A percentile compares a stretch with the other conserved stretches of the same genome.
phyloP scores from a whole-genome alignment of 2,113 vertebrate species.

The Cyanoramphus novaezelandiae region DNA sequence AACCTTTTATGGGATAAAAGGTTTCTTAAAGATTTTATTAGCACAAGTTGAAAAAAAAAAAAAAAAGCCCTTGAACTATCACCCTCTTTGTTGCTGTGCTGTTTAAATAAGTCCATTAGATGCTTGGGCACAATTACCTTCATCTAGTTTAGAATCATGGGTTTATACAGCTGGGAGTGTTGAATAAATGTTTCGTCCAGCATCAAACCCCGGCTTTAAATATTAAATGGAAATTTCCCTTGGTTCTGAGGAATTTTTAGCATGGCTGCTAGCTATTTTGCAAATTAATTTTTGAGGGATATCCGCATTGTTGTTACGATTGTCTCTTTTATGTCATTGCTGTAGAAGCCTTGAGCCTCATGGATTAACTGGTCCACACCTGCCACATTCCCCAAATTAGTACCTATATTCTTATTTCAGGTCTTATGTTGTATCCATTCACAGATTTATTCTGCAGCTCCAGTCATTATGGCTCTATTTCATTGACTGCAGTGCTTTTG shows the following conservation, averaged over 20 bases:
- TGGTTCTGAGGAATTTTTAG: neutral
- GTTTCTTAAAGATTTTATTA: neutral
- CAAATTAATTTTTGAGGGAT: neutral
- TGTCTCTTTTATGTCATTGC: neutral
- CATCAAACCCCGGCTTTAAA: neutral
- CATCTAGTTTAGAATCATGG: neutral
- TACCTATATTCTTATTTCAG: neutral
- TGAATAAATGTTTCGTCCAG: neutral
- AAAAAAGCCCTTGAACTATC: neutral
- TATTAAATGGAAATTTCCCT: neutral
- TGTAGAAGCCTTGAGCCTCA: neutral
- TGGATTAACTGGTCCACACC: neutral
- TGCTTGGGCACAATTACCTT: neutral
- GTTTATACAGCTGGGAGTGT: neutral
- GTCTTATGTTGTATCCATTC: neutral
- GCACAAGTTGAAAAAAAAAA: neutral
- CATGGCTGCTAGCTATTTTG: neutral
- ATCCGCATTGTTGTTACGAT: neutral
- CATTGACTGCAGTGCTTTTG: neutral
- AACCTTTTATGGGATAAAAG: neutral
- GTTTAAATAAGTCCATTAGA: neutral
- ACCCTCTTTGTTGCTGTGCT: neutral
- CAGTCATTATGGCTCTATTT: neutral
- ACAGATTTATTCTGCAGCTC: neutral
- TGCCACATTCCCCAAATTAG: neutral